Base-by-base conservation (phyloP, 1,140 invertebrate species). In the Aphidius gifuensis region DNA sequence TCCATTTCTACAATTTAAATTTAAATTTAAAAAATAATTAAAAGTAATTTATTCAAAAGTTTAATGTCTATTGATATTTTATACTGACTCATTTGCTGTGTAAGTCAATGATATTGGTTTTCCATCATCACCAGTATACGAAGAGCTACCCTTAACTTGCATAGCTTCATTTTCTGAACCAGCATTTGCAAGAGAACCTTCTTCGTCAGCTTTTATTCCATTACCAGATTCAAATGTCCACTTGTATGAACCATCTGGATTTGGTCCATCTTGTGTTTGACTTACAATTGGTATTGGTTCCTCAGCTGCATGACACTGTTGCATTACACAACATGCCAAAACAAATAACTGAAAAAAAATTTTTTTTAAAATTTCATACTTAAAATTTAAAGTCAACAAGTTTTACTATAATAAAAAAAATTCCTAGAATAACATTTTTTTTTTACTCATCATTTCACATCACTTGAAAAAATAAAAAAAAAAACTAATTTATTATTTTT, bases 211-310 rank as follows among this genome's bases (percentile, higher is more conserved):
- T 4, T 82, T 77, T 11, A 87, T 86, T 5, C 88, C 89, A 68
- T 91, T 86, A 39, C 83, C 89, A 5, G 88, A 86, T 68, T 90
- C 87, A 68, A 84, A 89, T 71, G 86, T 87, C 75, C 61, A 84
- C 21, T 43, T 78, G 66, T 84, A 85, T 6, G 81, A 75, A 57
- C 86, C 86, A 60, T 85, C 84, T 6, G 80, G 73, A 45, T 85
- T 84, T 1, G 81, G 74, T 1, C 74, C 75, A 16, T 85, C 80
- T 46, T 74, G 76, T 4, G 44, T 60, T 60, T 82, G 82, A 43
- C 72, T 78, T 1, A 87, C 43, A 44, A 86, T 84, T 0, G 84
- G 78, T 4, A 87, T 80, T 0, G 83, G 80, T n/a, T 64, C 62
- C 0, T 67, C 65, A 3, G 65, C 65, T 51, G 65, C 62, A 23